A percentile compares a stretch with the other conserved stretches of the same genome.
Evolutionary conservation across 2,113 vertebrate genomes (phyloP).

Genomic region (Gymnogyps californianus): DNA sequence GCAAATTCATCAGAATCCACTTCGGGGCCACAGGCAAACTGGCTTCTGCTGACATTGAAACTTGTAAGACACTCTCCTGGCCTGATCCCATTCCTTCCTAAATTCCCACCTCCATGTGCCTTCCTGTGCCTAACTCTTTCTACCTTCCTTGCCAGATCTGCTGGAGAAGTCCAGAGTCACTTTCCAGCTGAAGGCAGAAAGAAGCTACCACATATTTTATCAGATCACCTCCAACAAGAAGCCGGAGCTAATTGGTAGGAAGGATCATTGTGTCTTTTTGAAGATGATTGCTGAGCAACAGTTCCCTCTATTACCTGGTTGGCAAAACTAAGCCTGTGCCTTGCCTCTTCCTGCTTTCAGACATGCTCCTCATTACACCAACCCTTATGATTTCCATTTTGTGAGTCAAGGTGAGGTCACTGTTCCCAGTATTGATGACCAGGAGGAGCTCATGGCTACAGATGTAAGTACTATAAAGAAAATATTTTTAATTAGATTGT

Average conservation of each 20-base stretch:
- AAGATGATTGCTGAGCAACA: no score
- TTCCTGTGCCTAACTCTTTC: no score
- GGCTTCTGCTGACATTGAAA: no score
- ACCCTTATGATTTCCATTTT: constrained; percentile 78
- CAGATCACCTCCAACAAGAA: constrained; percentile 82
- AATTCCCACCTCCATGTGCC: no score
- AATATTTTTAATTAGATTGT: no score
- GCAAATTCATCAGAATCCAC: no score
- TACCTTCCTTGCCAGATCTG: no score
- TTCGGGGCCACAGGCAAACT: no score
- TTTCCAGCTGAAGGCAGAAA: constrained; percentile 80
- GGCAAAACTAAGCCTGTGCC: no score
- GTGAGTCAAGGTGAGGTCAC: constrained; percentile 83
- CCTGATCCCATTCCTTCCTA: no score
- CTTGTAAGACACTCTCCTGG: no score
- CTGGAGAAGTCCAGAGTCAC: constrained; percentile 78
- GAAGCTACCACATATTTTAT: constrained; percentile 84
- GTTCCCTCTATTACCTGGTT: no score
- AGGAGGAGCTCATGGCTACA: constrained; percentile 83
- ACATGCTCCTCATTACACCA: constrained; percentile 81
- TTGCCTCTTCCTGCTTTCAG: constrained; percentile 30
- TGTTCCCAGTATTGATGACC: constrained; percentile 84
- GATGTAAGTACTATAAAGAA: constrained; percentile 72
- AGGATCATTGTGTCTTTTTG: background rate
- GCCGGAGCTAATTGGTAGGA: constrained; percentile 80